These are phyloP conservation scores for Bradypodion pumilum DNA, from an alignment of 2,797 vertebrate genomes.

Conservation along the genomic window DNA sequence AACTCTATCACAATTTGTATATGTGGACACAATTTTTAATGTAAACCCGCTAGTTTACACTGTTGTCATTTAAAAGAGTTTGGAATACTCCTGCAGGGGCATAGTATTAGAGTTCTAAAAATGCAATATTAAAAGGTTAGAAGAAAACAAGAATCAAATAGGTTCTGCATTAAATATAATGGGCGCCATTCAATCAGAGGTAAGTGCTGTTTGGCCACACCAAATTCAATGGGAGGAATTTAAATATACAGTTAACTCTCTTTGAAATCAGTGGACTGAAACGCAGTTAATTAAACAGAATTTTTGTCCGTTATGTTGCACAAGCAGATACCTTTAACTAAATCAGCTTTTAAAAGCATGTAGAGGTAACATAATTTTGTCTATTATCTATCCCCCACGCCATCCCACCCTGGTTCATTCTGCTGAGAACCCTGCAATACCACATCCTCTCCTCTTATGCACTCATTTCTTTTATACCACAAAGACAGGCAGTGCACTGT, in stretches of 20 bases:
- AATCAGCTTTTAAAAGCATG: neutral
- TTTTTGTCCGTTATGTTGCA: neutral
- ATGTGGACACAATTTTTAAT: neutral
- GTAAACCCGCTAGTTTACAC: neutral
- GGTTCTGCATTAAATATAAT: neutral
- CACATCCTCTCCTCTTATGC: neutral
- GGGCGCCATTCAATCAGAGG: neutral
- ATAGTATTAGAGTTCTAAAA: neutral
- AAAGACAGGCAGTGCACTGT: neutral
- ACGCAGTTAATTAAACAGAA: neutral
- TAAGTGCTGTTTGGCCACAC: neutral
- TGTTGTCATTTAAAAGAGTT: neutral
- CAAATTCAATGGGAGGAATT: neutral
- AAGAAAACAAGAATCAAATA: neutral
- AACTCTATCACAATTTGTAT: neutral
- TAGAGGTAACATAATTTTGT: rapidly evolving
- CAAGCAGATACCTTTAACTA: neutral
- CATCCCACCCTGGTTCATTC: no score
- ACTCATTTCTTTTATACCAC: neutral
- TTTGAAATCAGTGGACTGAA: neutral
- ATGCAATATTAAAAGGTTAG: neutral
- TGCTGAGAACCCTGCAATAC: neutral
- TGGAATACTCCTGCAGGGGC: neutral
- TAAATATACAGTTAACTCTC: neutral
- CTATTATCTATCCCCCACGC: no score